Evolutionary conservation across 2,888 invertebrate genomes (phyloP).

Genomic region (Sinohyriopsis cumingii): DNA sequence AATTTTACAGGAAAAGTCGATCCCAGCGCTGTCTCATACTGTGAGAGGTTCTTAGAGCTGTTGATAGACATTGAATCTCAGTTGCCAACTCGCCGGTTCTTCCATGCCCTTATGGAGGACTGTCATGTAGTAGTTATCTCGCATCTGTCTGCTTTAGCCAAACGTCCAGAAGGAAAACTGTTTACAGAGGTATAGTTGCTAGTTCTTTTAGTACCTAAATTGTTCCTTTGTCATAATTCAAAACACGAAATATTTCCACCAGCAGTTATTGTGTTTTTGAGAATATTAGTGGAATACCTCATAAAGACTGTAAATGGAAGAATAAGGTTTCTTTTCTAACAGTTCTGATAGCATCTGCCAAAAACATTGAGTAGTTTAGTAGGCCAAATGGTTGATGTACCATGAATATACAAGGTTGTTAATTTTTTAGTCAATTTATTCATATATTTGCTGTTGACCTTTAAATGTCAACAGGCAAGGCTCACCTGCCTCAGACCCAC

Average conservation of each 20-base stretch:
- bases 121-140: slow-evolving; percentile 93
- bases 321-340: too few species aligned
- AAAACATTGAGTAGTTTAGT: too few species aligned
- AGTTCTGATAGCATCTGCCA: too few species aligned
- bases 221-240: neutral
- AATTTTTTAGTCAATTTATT: too few species aligned
- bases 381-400: too few species aligned
- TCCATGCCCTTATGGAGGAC: slow-evolving; percentile 96
- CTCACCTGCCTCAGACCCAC: too few species aligned
- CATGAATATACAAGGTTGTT: too few species aligned
- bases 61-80: slow-evolving; percentile 96
- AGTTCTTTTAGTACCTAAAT: neutral
- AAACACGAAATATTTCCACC: neutral
- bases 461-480: too few species aligned
- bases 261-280: too few species aligned
- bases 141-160: slow-evolving; percentile 82
- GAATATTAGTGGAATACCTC: too few species aligned
- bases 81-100: slow-evolving; percentile 94
- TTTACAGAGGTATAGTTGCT: slow-evolving; percentile 85
- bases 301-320: too few species aligned
- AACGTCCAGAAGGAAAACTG: slow-evolving; percentile 87
- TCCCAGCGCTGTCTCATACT: slow-evolving; percentile 81
- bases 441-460: too few species aligned
- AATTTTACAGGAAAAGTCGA: slow-evolving; percentile 60
- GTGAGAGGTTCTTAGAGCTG: slow-evolving; percentile 95